These are phyloP conservation scores for Phylloscopus trochiloides DNA, from an alignment of 2,113 vertebrate genomes.

Conservation along the genomic window DNA sequence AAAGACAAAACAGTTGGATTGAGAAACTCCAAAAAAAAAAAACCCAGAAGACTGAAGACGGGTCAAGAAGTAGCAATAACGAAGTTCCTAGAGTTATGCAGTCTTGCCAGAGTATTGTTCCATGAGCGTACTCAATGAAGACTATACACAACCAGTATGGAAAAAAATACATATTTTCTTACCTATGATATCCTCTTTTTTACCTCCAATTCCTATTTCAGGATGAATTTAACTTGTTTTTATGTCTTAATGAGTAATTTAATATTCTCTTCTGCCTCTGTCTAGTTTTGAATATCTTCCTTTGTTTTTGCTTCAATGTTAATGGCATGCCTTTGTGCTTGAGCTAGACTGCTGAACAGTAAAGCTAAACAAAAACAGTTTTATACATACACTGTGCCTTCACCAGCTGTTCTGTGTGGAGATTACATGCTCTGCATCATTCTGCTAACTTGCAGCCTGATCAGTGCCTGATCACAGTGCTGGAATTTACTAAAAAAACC, in stretches of 20 bases:
- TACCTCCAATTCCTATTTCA: background rate
- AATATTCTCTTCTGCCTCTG: background rate
- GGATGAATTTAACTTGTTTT: background rate
- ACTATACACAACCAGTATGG: background rate
- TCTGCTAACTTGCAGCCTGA: constrained; percentile 20
- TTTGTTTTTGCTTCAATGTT: background rate
- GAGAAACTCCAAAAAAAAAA: background rate
- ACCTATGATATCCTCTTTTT: background rate
- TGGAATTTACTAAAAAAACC: constrained; percentile 58
- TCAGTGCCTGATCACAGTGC: constrained; percentile 23
- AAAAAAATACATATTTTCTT: background rate
- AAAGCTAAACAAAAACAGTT: constrained; percentile 1
- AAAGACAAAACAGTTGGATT: background rate
- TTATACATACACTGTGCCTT: background rate
- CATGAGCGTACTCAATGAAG: background rate
- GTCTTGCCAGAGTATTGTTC: background rate
- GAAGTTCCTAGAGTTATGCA: background rate
- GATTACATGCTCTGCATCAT: constrained; percentile 3
- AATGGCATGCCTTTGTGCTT: background rate
- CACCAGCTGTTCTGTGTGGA: background rate
- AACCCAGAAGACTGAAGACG: background rate
- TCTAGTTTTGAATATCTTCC: background rate
- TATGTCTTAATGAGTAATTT: background rate
- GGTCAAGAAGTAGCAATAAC: background rate
- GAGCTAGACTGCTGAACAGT: constrained; percentile 12